A percentile compares a stretch with the other conserved stretches of the same genome.
Conservation (phyloP, 2,888 invertebrate species). For the Nemurella pictetii region DNA sequence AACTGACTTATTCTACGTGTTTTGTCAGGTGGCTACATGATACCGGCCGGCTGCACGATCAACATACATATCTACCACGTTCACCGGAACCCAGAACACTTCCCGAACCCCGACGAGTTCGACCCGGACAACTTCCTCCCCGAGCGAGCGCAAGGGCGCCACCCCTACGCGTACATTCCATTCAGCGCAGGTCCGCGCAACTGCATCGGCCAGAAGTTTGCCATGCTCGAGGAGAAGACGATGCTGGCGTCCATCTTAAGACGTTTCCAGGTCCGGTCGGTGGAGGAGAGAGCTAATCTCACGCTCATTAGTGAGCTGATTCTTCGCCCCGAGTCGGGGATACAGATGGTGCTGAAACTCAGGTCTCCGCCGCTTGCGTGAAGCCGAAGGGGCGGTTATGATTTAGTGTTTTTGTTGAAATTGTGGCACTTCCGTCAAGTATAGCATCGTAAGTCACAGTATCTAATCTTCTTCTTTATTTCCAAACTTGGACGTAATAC, state of each 20-base stretch:
- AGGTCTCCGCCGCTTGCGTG: no score
- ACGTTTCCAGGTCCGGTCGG: not conserved
- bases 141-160: conserved; percentile 51
- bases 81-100: conserved; percentile 54
- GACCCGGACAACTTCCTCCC: conserved; percentile 57
- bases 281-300: not conserved
- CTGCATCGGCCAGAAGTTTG: conserved; percentile 47
- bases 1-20: no score
- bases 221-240: conserved; percentile 22
- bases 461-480: no score
- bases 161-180: conserved; percentile 53
- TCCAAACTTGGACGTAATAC: no score
- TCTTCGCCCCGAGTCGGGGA: not conserved
- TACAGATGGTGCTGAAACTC: conserved; percentile 11
- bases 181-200: conserved; percentile 52
- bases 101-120: conserved; percentile 55
- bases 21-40: conserved; percentile 46
- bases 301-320: conserved; percentile 2
- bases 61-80: conserved; percentile 49
- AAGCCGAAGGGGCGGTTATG: no score
- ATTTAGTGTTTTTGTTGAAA: no score
- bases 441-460: no score
- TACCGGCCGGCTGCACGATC: conserved; percentile 50
- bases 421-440: no score
- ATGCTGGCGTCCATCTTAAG: conserved; percentile 1